Base-by-base conservation (phyloP, 2,113 vertebrate genomes). In the Mustela nigripes region DNA sequence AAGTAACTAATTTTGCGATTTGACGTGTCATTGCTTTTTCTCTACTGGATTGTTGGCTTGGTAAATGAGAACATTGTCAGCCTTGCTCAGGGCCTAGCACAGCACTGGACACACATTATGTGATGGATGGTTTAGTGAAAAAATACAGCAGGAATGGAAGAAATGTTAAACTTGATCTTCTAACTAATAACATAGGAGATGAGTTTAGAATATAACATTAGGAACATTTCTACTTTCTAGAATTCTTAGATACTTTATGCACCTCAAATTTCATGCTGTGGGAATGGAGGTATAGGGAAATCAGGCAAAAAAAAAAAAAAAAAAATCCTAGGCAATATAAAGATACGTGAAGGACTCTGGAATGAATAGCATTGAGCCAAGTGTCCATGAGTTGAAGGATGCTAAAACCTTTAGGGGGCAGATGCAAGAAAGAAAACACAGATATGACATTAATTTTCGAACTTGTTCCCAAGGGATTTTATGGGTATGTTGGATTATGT, bases 231-330 rank as follows among this genome's bases (percentile, higher is more conserved):
- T 95, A 22, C 18, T 83, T 93, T 95, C 78, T 94, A 62, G 79
- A 58, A 85, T 71, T 71, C 60, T 92, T 60, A 86, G 36, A 14
- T 88, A n/a, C 28, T 53, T 63, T 73, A 42, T 39, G 19, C 1
- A 69, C 28, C 58, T 85, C 74, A 83, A 71, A 88, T 39, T 85
- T 96, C 45, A 76, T 92, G 76, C 81, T 83, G 22, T 82, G 36
- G 33, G 69, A 76, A 60, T 93, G 53, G 18, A 42, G n/a, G 22
- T 58, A 6, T 76, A 45, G 48, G 58, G 33, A 87, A 83, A 86
- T 94, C n/a, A 92, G 60, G 45, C 22, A 9, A 45, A 69, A 42
- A 7, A 42, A 56, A 53, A 53, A 58, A 45, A 56, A 53, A 53
- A 58, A 45, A 62, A 67, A 65, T 58, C 50, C 28, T 4, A 8